Base-by-base conservation (phyloP, 2,888 invertebrate genomes). In the Plebejus anna region DNA sequence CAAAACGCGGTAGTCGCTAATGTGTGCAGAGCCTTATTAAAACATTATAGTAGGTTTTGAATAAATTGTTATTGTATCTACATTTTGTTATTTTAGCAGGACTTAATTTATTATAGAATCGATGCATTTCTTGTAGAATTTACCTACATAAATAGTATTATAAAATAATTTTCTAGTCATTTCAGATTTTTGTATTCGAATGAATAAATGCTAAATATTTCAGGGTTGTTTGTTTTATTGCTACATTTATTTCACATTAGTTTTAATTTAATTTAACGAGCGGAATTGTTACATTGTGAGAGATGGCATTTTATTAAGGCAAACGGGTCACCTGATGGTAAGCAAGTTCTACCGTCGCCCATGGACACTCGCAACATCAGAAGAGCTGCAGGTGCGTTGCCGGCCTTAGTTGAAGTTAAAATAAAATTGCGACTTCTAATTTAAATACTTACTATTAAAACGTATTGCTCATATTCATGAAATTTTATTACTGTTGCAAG, bases 111-210 rank as follows among this genome's bases (percentile, higher is more conserved):
- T 16, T 66, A 4, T 61, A 32, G 6, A 28, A 28, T 28, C 61
- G 11, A 66, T 66, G 66, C 66, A 66, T 66, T 66, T 66, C 32
- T 73, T 73, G 51, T 55, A 73, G 73, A 55, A 22, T 22, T 55
- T 32, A 55, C 22, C 73, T 55, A 55, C 42, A 73, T 66, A 66
- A 66, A 66, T 55, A 73, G 73, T 73, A 42, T 73, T 73, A 55
- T 55, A 66, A 36, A 66, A 55, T 73, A 73, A 87, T 90, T 90
- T 88, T 94, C 93, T 94, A 94, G 93, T 94, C 93, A 94, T 87
- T 87, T 89, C 89, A 89, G 89, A 87, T 84, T 88, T 89, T 79
- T 82, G 78, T 80, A 79, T 90, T 90, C 90, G 85, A 92, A 89
- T 86, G 91, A 93, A 90, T 92, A 92, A 93, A 92, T 89, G 87